These are phyloP conservation scores for Echinometra lucunter DNA, from an alignment of 53 echinoderm and acorn worm genomes.

Conservation along the genomic window DNA sequence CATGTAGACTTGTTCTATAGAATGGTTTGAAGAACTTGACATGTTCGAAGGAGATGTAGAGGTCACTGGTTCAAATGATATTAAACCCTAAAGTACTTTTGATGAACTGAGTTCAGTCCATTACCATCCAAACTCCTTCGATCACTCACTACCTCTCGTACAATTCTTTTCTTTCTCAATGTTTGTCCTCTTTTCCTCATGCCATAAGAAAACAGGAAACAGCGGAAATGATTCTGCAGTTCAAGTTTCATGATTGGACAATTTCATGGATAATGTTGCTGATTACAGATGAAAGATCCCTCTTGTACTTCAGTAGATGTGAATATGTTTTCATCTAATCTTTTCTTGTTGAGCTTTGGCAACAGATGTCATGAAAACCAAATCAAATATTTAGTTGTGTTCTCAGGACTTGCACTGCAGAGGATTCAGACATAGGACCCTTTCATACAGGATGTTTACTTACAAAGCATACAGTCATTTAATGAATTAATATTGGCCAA, in stretches of 20 bases:
- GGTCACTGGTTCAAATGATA: not conserved
- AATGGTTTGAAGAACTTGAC: too few species aligned
- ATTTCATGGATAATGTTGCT: constrained; percentile 51
- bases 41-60: not conserved
- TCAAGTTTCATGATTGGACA: constrained; percentile 30
- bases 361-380: not conserved
- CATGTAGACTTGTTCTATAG: too few species aligned
- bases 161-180: not conserved
- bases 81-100: not conserved
- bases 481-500: not conserved
- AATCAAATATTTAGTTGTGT: not conserved
- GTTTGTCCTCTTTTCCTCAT: constrained; percentile 13
- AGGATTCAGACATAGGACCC: not conserved
- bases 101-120: not conserved
- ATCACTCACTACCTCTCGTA: not conserved
- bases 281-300: not conserved
- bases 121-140: not conserved
- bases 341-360: not conserved
- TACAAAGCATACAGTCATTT: not conserved
- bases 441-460: not conserved
- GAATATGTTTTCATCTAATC: not conserved
- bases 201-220: constrained; percentile 18
- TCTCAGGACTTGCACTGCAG: constrained; percentile 9
- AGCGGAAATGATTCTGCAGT: constrained; percentile 50
- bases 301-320: not conserved